These are phyloP conservation scores for Enteromius viviparus DNA, from an alignment of 2,797 vertebrate species.

Conservation along the genomic window DNA sequence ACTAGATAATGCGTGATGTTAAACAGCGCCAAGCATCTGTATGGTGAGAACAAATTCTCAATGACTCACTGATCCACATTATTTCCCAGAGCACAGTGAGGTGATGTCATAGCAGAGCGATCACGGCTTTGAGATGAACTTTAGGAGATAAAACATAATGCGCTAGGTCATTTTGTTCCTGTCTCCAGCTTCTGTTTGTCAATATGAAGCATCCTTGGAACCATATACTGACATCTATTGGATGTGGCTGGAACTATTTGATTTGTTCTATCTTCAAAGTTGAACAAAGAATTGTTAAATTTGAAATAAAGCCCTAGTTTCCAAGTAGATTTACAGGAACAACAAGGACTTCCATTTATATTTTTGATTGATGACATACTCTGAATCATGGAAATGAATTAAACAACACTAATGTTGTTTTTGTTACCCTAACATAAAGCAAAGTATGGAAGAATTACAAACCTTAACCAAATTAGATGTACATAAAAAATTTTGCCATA, in stretches of 20 bases:
- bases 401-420: not conserved
- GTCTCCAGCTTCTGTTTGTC: not conserved
- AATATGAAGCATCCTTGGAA: not conserved
- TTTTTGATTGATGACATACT: not conserved
- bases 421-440: not conserved
- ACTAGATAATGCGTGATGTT: conserved; percentile 34
- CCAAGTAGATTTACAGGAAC: not conserved
- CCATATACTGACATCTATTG: not conserved
- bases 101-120: conserved; percentile 26
- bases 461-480: not conserved
- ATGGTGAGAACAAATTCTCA: conserved; percentile 32
- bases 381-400: not conserved
- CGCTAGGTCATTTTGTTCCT: not conserved
- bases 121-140: not conserved
- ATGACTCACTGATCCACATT: conserved; percentile 33
- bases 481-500: not conserved
- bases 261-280: not conserved
- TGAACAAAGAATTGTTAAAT: not conserved
- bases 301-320: not conserved
- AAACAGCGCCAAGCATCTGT: conserved; percentile 35
- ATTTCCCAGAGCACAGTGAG: conserved; percentile 17
- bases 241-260: not conserved
- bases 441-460: not conserved
- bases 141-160: conserved; percentile 11
- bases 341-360: not conserved